These are phyloP conservation scores for Corvus moneduloides DNA, from an alignment of 2,113 vertebrate species.

Conservation along the genomic window DNA sequence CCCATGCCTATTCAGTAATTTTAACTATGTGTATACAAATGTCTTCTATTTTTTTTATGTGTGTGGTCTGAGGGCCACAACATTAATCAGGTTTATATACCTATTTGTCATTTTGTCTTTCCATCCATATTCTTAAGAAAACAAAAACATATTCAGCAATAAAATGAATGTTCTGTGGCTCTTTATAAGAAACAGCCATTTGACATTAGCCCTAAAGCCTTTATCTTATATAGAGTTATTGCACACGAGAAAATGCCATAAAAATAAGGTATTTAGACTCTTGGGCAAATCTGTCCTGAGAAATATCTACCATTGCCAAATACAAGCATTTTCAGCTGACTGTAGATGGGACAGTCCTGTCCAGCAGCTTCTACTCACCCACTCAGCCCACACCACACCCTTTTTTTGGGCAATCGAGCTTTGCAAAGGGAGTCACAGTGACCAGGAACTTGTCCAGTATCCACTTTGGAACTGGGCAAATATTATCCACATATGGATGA, in stretches of 20 bases:
- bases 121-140: not conserved
- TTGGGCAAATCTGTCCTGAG: not conserved
- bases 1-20: not conserved
- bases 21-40: not conserved
- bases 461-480: not conserved
- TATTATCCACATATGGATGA: fast-evolving
- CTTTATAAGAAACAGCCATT: constrained; percentile 16
- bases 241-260: not conserved
- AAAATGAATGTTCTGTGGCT: constrained; percentile 13
- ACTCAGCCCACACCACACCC: not conserved
- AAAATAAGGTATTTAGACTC: not conserved
- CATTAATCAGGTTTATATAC: constrained; percentile 25
- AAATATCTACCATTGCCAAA: not conserved
- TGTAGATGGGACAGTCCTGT: not conserved
- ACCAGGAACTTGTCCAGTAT: not conserved
- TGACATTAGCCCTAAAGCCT: constrained; percentile 20
- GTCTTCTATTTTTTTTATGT: not conserved
- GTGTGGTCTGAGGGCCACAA: constrained; percentile 25
- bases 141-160: constrained; percentile 30
- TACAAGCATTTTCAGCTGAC: not conserved
- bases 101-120: constrained; percentile 28
- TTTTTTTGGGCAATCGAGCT: not conserved
- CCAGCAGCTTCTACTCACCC: not conserved
- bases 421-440: not conserved
- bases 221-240: constrained; percentile 1